These are phyloP conservation scores for Zosterops pallidus DNA, from an alignment of 2,113 vertebrate genomes.

Conservation along the genomic window DNA sequence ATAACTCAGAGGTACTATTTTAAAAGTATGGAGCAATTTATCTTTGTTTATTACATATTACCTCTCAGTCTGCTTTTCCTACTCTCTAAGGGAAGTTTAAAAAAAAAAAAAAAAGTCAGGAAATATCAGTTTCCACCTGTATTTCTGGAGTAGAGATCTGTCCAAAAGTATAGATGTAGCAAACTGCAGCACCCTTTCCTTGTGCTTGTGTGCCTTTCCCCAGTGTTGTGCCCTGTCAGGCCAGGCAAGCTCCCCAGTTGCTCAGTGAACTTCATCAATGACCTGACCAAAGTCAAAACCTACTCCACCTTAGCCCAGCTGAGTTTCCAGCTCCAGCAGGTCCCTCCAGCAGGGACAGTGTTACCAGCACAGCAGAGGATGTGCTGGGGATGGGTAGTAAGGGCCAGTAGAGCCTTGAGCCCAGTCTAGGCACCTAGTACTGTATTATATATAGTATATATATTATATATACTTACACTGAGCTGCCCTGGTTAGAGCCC, in stretches of 20 bases:
- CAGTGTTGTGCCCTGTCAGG: neutral
- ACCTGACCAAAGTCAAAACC: neutral
- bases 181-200: neutral
- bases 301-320: rapidly evolving
- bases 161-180: neutral
- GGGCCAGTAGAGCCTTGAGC: neutral
- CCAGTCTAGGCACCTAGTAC: neutral
- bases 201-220: rapidly evolving
- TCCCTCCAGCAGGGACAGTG: no score
- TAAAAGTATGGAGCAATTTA: slow-evolving; percentile 12
- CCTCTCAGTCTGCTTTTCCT: neutral
- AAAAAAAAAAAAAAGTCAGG: neutral
- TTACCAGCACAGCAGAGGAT: neutral
- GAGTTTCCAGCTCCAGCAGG: neutral
- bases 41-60: neutral
- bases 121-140: neutral
- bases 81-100: neutral
- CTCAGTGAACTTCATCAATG: neutral
- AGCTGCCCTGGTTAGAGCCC: neutral
- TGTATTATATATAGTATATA: neutral
- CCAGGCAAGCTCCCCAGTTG: neutral
- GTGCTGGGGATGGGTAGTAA: rapidly evolving
- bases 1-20: neutral
- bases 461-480: neutral
- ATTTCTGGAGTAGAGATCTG: neutral